A percentile compares a stretch with the other conserved stretches of the same genome.
phyloP scores from a whole-genome alignment of 2,797 vertebrate species.

The Sphaeramia orbicularis region DNA sequence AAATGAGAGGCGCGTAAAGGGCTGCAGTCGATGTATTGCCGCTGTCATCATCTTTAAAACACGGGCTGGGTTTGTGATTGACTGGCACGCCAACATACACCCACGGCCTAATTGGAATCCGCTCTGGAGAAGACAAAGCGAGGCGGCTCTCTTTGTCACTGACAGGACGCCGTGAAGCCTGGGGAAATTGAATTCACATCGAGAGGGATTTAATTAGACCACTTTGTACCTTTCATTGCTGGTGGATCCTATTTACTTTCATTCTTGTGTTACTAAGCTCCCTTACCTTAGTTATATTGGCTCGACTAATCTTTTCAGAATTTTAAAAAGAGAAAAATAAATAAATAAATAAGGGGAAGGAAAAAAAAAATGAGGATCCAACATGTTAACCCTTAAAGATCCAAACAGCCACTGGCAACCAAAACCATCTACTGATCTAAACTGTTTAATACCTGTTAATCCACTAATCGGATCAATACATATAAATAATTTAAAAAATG shows the following conservation, averaged over 20 bases:
- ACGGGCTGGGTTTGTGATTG: slow-evolving; percentile 58
- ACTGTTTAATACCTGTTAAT: too few species aligned
- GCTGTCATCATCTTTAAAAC: slow-evolving; percentile 59
- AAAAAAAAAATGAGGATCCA: background rate
- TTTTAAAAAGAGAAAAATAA: slow-evolving; percentile 5
- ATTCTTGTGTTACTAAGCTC: slow-evolving; percentile 56
- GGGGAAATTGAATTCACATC: slow-evolving; percentile 74
- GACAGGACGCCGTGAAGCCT: slow-evolving; percentile 64
- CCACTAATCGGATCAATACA: too few species aligned
- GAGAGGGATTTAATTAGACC: slow-evolving; percentile 77
- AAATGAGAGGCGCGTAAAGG: slow-evolving; percentile 45
- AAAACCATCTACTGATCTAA: too few species aligned
- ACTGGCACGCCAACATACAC: slow-evolving; percentile 59
- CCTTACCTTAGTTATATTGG: slow-evolving; percentile 52
- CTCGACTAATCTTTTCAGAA: slow-evolving; percentile 56
- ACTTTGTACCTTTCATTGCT: slow-evolving; percentile 76
- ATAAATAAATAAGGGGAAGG: too few species aligned
- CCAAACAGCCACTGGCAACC: too few species aligned
- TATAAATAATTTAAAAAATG: too few species aligned
- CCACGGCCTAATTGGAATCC: slow-evolving; percentile 74
- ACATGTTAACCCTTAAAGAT: slow-evolving; percentile 5
- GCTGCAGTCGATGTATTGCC: slow-evolving; percentile 40
- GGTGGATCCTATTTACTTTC: slow-evolving; percentile 75
- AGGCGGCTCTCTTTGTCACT: slow-evolving; percentile 64
- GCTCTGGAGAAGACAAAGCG: slow-evolving; percentile 64